phyloP scores from a whole-genome alignment of 2,797 vertebrate genomes.

The Enteromius thamalakanensis region DNA sequence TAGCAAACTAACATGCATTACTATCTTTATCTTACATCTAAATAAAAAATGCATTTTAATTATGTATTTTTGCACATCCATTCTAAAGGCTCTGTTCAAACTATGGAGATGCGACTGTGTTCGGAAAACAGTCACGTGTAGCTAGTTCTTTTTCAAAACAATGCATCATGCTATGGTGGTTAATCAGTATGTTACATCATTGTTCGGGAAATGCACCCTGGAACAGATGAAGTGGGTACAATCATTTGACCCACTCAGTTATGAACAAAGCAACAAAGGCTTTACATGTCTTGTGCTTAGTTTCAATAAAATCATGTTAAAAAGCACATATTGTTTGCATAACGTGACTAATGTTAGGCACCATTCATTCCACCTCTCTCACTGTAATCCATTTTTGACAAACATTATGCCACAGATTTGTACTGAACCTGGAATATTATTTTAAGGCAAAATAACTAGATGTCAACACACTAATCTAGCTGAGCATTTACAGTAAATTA shows the following conservation, averaged over 20 bases:
- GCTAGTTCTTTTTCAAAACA: too few species aligned
- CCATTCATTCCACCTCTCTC: background rate
- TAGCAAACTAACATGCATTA: too few species aligned
- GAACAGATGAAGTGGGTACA: background rate
- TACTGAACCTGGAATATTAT: background rate
- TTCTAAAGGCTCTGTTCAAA: too few species aligned
- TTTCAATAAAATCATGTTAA: background rate
- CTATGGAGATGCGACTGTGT: too few species aligned
- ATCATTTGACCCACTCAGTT: background rate
- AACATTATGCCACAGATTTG: background rate
- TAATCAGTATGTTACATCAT: too few species aligned
- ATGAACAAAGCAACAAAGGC: background rate
- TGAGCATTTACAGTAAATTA: background rate
- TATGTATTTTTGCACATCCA: too few species aligned
- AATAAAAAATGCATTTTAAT: too few species aligned
- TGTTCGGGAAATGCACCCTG: background rate
- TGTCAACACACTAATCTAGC: background rate
- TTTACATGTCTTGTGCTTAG: background rate
- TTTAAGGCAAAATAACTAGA: background rate
- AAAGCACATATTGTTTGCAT: background rate
- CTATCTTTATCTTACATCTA: too few species aligned
- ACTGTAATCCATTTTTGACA: background rate
- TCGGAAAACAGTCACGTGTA: too few species aligned
- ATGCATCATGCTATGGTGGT: too few species aligned
- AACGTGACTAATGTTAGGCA: background rate